A percentile compares a stretch with the other conserved stretches of the same genome.
These are phyloP conservation scores for Decapterus maruadsi DNA, from an alignment of 2,797 vertebrate genomes.

Conservation along the genomic window DNA sequence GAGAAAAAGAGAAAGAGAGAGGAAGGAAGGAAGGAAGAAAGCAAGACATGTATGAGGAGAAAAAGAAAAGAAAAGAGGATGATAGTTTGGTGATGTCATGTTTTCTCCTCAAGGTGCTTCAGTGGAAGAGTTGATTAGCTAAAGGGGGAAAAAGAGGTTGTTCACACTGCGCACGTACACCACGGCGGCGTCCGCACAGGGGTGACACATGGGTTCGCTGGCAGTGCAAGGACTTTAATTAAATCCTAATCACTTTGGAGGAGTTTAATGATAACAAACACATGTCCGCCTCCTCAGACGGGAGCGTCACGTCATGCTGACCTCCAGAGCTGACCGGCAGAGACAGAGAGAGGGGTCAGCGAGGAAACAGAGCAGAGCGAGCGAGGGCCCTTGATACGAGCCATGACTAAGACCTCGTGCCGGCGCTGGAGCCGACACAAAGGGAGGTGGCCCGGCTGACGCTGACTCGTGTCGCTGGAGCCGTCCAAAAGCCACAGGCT, in stretches of 20 bases:
- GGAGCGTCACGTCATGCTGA: conserved; percentile 67
- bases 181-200: conserved; percentile 23
- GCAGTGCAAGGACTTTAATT: conserved; percentile 75
- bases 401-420: conserved; percentile 41
- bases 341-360: not conserved
- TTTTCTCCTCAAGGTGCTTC: conserved; percentile 77
- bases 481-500: conserved; percentile 59
- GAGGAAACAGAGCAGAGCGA: conserved; percentile 16
- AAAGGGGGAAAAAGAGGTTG: conserved; percentile 52
- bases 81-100: conserved; percentile 82
- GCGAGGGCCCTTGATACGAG: conserved; percentile 40
- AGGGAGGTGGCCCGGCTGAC: conserved; percentile 37
- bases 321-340: conserved; percentile 34
- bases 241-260: conserved; percentile 73
- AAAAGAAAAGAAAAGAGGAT: conserved; percentile 17
- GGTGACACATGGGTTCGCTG: conserved; percentile 64
- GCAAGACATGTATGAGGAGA: conserved; percentile 32
- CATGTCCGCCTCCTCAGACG: conserved; percentile 67
- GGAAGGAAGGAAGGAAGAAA: conserved; percentile 18
- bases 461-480: conserved; percentile 40
- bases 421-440: conserved; percentile 31
- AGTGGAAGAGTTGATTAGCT: conserved; percentile 71
- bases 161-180: conserved; percentile 29
- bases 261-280: conserved; percentile 81
- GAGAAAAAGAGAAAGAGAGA: not conserved